Evolutionary conservation across 2,888 invertebrate genomes (phyloP), one percentile per base, ranked within the genome.

Genomic region (Scaptomyza polygonia): DNA sequence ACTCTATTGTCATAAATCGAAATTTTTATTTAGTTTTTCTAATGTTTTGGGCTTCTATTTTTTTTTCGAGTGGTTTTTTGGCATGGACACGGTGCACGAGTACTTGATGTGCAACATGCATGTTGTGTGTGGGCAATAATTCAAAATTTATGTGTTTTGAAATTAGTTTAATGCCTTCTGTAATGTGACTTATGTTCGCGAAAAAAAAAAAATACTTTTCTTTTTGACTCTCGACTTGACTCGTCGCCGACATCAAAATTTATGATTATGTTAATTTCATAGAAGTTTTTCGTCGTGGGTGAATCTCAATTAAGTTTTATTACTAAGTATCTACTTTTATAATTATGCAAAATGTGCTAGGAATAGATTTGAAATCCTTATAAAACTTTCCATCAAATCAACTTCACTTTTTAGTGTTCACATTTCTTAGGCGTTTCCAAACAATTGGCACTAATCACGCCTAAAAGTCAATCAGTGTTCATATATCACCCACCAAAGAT

Each of bases 81-180:
- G 30, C 57, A 27, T 29, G 53, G 39, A 45, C 36, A 14, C 25
- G 53, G 39, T 27, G 21, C 55, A 43, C 45, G 44, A 39, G 34
- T 30, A 45, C 43, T 39, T 36, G 36, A 14, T 34, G 36, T 36
- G 40, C 59, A 58, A 44, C 61, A 63, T 36, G 55, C 56, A 75
- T 63, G 67, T 77, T 81, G 79, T 84, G 83, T 69, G 48, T 48
- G 48, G 88, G 88, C 57, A 79, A 78, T 84, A 88, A 87, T 69
- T 84, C 82, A 85, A 71, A 83, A 84, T 87, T 78, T 85, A 88
- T 84, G 89, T 85, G 66, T 85, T 88, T 85, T 65, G 67, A 88
- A 83, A 87, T 88, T 81, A 85, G 81, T 88, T 88, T 87, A 88
- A 88, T 87, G 79, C 45, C 48, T 63, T 64, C 86, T 88, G n/a